phyloP scores from a whole-genome alignment of 2,113 vertebrate species.

The Crotophaga sulcirostris region DNA sequence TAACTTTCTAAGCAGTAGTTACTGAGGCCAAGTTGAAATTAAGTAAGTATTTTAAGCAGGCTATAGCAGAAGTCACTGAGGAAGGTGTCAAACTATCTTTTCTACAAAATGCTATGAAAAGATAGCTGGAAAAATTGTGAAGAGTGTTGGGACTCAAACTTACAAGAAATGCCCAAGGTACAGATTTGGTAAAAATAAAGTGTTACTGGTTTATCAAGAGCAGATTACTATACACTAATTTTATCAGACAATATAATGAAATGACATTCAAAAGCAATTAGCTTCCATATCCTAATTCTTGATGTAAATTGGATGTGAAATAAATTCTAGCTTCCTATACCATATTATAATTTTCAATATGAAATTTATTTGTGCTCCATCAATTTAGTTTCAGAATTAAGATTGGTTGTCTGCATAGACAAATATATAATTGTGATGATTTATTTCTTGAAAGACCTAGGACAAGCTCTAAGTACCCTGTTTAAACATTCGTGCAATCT shows the following conservation, averaged over 20 bases:
- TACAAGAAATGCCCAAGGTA: neutral
- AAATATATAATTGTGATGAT: neutral
- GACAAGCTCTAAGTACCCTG: neutral
- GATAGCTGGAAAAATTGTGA: neutral
- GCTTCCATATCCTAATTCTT: neutral
- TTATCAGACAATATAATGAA: neutral
- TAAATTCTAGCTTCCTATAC: neutral
- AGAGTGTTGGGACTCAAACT: neutral
- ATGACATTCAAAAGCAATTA: neutral
- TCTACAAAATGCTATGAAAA: neutral
- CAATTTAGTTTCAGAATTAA: neutral
- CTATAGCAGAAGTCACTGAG: neutral
- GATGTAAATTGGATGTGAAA: neutral
- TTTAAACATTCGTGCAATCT: neutral
- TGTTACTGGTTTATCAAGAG: neutral
- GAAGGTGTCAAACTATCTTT: neutral
- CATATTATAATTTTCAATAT: neutral
- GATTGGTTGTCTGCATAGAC: neutral
- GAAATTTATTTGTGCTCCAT: neutral
- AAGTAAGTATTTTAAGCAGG: neutral
- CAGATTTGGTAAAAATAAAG: neutral
- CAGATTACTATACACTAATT: neutral
- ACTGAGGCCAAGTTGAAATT: neutral
- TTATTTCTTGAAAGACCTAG: neutral
- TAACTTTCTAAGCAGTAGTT: neutral